Percentiles rank a stretch among this genome's conserved stretches.
Evolutionary conservation across 2,888 invertebrate species (phyloP).

Genomic region (Apoda limacodes): DNA sequence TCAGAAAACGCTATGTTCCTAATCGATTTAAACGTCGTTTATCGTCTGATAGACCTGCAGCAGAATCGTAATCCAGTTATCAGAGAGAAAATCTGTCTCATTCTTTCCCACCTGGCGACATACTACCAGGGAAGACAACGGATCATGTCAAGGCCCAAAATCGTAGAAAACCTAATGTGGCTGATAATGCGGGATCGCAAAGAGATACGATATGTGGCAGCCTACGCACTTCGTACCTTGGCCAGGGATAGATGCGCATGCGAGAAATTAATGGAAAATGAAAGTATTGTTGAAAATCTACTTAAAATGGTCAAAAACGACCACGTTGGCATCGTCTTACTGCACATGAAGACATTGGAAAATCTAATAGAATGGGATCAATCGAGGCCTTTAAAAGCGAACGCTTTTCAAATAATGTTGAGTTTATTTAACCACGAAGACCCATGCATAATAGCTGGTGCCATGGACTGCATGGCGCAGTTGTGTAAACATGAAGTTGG

Average conservation of each 20-base stretch:
- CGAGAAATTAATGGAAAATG: constrained; percentile 32
- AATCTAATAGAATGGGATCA: constrained; percentile 46
- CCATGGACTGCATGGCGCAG: constrained; percentile 50
- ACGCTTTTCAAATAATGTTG: constrained; percentile 47
- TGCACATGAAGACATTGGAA: constrained; percentile 43
- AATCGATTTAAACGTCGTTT: constrained; percentile 39
- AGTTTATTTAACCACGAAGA: constrained; percentile 33
- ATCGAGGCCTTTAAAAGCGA: constrained; percentile 35
- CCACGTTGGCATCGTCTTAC: constrained; percentile 38
- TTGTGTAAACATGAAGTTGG: constrained; percentile 50
- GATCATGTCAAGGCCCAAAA: constrained; percentile 33
- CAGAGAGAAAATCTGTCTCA: constrained; percentile 47
- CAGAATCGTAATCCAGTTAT: constrained; percentile 36
- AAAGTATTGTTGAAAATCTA: constrained; percentile 37
- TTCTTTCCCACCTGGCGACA: constrained; percentile 34
- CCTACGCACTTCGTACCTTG: constrained; percentile 38
- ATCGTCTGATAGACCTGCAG: constrained; percentile 48
- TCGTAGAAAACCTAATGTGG: constrained; percentile 39
- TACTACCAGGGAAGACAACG: constrained; percentile 40
- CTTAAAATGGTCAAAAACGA: constrained; percentile 50
- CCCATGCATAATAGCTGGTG: constrained; percentile 31
- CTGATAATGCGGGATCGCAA: constrained; percentile 42
- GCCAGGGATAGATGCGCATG: constrained; percentile 36
- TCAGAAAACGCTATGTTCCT: constrained; percentile 48
- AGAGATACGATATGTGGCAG: constrained; percentile 50